Evolutionary conservation across 1,140 invertebrate genomes (phyloP).

Genomic region (Drosophila orena): DNA sequence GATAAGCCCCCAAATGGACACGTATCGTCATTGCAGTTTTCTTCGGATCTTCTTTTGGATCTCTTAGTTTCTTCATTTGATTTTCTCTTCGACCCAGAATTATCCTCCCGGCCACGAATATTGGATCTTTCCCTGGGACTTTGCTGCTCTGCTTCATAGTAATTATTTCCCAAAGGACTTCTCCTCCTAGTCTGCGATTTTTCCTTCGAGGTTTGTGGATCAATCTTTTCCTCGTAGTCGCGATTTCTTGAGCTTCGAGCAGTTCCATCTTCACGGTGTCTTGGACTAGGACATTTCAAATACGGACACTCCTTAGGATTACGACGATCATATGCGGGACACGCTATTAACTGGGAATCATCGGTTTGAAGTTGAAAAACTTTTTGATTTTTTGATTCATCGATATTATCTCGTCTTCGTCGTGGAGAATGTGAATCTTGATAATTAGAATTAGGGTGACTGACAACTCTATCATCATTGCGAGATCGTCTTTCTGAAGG

Average conservation of each 20-base stretch:
- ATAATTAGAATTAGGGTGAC: slow-evolving; percentile 7
- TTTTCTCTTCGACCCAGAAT: not conserved
- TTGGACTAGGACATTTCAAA: not conserved
- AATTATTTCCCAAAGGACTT: too few relatives aligned
- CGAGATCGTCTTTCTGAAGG: not conserved
- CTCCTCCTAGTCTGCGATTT: too few relatives aligned
- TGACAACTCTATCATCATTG: not conserved
- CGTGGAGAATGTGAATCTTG: not conserved
- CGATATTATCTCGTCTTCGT: not conserved
- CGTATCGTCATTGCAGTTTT: slow-evolving; percentile 1
- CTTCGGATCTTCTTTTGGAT: not conserved
- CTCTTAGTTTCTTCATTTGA: not conserved
- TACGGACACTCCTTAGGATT: not conserved
- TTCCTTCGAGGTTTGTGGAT: too few relatives aligned
- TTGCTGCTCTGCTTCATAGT: not conserved
- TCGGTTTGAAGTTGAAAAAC: not conserved
- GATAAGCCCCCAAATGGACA: not conserved
- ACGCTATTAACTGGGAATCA: not conserved
- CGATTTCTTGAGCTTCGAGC: not conserved
- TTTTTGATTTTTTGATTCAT: slow-evolving; percentile 1
- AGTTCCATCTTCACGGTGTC: not conserved
- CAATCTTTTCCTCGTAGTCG: not conserved
- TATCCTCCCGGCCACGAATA: not conserved
- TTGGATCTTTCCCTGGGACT: not conserved
- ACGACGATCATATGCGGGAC: not conserved